phyloP scores from a whole-genome alignment of 2,888 invertebrate genomes.

The Steinernema hermaphroditum region DNA sequence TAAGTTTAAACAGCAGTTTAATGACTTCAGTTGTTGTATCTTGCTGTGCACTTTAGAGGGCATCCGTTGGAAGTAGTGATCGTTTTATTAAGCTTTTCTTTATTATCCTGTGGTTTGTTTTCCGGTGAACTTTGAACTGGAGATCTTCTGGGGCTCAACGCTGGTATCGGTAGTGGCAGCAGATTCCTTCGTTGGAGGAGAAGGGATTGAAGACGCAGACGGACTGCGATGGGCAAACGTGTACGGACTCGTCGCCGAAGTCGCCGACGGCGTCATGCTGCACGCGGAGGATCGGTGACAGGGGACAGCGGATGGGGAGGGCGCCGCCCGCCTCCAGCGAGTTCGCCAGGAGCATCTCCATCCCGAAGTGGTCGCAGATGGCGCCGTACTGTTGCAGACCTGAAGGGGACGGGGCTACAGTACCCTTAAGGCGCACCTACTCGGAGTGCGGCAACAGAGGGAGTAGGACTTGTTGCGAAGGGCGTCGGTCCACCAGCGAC shows the following conservation, averaged over 20 bases:
- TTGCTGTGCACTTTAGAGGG: not conserved
- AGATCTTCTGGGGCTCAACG: not conserved
- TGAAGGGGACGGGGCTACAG: no score
- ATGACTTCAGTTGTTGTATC: not conserved
- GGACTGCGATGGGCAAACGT: slow-evolving; percentile 37
- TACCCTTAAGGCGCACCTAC: no score
- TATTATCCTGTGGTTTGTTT: no score
- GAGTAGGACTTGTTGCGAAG: slow-evolving; percentile 32
- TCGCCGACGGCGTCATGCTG: not conserved
- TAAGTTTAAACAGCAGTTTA: slow-evolving; percentile 5
- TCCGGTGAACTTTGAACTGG: no score
- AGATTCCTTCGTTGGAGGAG: slow-evolving; percentile 37
- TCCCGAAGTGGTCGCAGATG: slow-evolving; percentile 39
- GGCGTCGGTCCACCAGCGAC: slow-evolving; percentile 40
- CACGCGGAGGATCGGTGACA: slow-evolving; percentile 10
- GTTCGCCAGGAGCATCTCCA: slow-evolving; percentile 36
- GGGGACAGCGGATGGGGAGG: slow-evolving; percentile 35
- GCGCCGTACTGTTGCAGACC: slow-evolving; percentile 35
- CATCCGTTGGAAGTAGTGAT: no score
- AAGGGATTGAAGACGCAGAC: slow-evolving; percentile 44
- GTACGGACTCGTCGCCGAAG: slow-evolving; percentile 4
- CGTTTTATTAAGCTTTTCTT: no score
- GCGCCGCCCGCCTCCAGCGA: not conserved
- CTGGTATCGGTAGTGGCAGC: slow-evolving; percentile 34
- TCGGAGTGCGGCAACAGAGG: slow-evolving; percentile 42